A percentile compares a stretch with the other conserved stretches of the same genome.
phyloP scores from a whole-genome alignment of 2,797 vertebrate species.

The Syndactyla subalaris region DNA sequence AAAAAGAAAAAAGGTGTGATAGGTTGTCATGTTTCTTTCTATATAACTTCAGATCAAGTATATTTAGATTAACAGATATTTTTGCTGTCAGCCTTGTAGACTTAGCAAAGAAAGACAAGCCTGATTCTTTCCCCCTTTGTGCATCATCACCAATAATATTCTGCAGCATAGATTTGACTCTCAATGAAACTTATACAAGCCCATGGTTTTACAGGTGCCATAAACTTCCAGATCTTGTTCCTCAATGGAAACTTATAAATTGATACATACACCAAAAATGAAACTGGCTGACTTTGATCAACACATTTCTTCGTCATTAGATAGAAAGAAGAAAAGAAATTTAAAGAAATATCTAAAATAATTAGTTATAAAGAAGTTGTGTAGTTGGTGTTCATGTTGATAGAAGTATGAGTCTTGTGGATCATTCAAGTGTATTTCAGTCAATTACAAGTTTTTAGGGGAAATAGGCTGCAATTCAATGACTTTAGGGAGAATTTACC shows the following conservation, averaged over 20 bases:
- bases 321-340: background rate
- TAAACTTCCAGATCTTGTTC: background rate
- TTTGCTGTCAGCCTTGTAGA: conserved; percentile 45
- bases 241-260: background rate
- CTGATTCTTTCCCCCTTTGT: conserved; percentile 24
- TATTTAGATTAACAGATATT: conserved; percentile 63
- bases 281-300: background rate
- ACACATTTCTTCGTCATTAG: background rate
- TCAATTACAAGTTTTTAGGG: background rate
- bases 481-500: background rate
- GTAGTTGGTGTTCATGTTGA: background rate
- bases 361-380: background rate
- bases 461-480: background rate
- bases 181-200: background rate
- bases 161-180: background rate
- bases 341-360: background rate
- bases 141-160: background rate
- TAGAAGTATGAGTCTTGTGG: background rate
- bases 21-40: conserved; percentile 62
- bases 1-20: conserved; percentile 43
- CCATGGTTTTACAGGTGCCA: background rate
- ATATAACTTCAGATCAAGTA: conserved; percentile 58
- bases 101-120: conserved; percentile 31
- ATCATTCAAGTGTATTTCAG: background rate
- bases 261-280: background rate